Conservation (phyloP, 2,888 invertebrate species). For the Archips crataeganus region DNA sequence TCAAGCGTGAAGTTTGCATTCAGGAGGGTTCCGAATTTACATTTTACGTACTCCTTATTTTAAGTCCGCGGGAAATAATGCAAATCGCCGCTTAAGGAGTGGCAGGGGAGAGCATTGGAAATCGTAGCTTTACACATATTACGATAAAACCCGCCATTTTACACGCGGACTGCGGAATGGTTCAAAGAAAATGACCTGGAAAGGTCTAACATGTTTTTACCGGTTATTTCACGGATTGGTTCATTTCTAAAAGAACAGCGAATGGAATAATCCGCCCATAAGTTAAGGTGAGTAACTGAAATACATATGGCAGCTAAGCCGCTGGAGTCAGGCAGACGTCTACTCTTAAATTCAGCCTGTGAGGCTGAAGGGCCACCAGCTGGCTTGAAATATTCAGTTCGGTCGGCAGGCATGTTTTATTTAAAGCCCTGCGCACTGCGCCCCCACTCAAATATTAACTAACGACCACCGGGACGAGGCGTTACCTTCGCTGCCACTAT, state of each 20-base stretch:
- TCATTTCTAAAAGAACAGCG: background rate
- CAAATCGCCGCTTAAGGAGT: constrained; percentile 64
- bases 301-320: constrained; percentile 18
- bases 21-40: constrained; percentile 66
- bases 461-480: constrained; percentile 66
- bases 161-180: background rate
- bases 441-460: constrained; percentile 75
- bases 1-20: constrained; percentile 75
- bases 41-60: constrained; percentile 69
- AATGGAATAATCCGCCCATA: constrained; percentile 19
- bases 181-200: constrained; percentile 22
- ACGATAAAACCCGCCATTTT: constrained; percentile 14
- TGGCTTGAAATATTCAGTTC: constrained; percentile 75
- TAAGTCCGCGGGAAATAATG: constrained; percentile 66
- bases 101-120: constrained; percentile 46
- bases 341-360: constrained; percentile 52
- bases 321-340: constrained; percentile 29
- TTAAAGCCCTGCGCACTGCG: constrained; percentile 75
- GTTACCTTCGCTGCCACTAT: constrained; percentile 57
- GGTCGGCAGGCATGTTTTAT: constrained; percentile 74
- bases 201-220: background rate
- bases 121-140: constrained; percentile 39
- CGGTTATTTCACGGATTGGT: background rate
- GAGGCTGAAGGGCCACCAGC: constrained; percentile 57
- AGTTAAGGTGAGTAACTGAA: constrained; percentile 11